Evolutionary conservation across 2,888 invertebrate species (phyloP), one percentile per base, ranked within the genome.

Genomic region (Eupeodes latifasciatus): DNA sequence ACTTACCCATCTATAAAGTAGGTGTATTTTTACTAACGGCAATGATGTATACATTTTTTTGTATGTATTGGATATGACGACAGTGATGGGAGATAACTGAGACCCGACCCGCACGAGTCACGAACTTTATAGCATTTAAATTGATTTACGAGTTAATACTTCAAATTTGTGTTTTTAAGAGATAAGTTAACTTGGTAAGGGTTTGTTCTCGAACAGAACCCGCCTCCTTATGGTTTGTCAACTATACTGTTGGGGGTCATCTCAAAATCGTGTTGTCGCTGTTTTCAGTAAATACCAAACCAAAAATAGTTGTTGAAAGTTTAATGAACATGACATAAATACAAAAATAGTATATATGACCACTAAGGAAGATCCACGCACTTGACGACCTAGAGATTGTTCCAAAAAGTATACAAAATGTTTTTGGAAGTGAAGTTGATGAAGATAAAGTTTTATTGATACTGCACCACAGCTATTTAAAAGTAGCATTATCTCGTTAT

Each of bases 81-180:
- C 53, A 67, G 51, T 81, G 75, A 69, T 78, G 67, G 78, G 81
- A 69, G 78, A 71, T 61, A 27, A 27, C 27, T 27, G 27, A 27
- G 27, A 59, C 19, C 59, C 53, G 51, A 69, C n/a, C 59, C 47
- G 51, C 64, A 81, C 53, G 19, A 85, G 77, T 81, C 85, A 85
- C 77, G 85, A 81, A 74, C 83, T 83, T 61, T 55, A 55, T 76
- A 64, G 59, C 79, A 66, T 59, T 83, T 80, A 47, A 67, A 62
- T 67, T 87, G 83, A 87, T 88, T 88, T 88, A 88, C 80, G 77
- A 62, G 74, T 44, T 36, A 81, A 67, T 75, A 78, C 81, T 85
- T 81, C 81, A 85, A 81, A 85, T 75, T 85, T 85, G 80, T 85
- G 72, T 77, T 64, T 74, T 7, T 9, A 57, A 67, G 57, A 64